Evolutionary conservation across 1,140 invertebrate species (phyloP), one percentile per base, ranked within the genome.

Genomic region (Prorops nasuta): DNA sequence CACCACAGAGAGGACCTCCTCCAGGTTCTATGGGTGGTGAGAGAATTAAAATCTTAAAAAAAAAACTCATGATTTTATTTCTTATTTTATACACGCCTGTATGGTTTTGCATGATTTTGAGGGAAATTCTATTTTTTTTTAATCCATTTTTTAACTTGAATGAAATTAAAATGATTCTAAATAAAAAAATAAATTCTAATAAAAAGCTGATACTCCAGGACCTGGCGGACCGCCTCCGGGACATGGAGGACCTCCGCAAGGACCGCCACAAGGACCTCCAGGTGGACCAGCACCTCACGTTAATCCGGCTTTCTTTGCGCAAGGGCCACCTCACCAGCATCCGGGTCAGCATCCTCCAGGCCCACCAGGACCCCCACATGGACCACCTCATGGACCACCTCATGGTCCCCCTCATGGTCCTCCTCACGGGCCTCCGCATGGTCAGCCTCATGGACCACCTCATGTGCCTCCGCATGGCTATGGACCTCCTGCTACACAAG

Each of bases 261-360:
- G 80, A 44, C 81, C 79, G 21, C 80, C 79, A 41, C 81, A 82
- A 65, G 77, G 76, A 53, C 80, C 80, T 22, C 80, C 79, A 24
- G 86, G 85, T 15, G 85, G 87, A 24, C 91, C 92, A 22, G 92
- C 92, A 24, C 93, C 94, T 16, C 94, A 98, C 72, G 93, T 98
- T 38, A 98, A 98, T 80, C 94, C 94, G 28, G 93, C 94, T 37
- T 97, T 97, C 82, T 97, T 97, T 76, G 89, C 87, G 59, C 87
- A 89, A 63, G 86, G 84, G 28, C 84, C 85, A 8, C 83, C 83
- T 16, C 79, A 78, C 49, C 79, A 82, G 20, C 81, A 82, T 48
- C 80, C 80, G 0, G 80, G 81, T 40, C 81, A 83, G 52, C 83
- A 84, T 69, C 83, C 82, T 14, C 77, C 73, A 4, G 80, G 79